phyloP scores from a whole-genome alignment of 2,797 vertebrate genomes.

The Eulemur mongoz region DNA sequence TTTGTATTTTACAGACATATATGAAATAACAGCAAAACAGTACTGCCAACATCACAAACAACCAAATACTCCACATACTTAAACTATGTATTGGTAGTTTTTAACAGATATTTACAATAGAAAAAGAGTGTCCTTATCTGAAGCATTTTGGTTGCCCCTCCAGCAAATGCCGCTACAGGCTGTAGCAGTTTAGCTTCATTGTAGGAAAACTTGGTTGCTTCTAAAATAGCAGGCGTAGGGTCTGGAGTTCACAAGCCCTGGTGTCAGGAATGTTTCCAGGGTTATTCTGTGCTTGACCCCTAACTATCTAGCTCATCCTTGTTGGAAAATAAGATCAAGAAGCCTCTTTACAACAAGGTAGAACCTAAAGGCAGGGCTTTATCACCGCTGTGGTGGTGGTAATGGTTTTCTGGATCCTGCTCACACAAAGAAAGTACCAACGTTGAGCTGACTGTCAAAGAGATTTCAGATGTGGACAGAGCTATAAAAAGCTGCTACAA shows the following conservation, averaged over 20 bases:
- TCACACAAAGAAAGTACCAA: not conserved
- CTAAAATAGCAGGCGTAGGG: not conserved
- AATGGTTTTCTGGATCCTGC: not conserved
- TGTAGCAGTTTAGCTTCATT: not conserved
- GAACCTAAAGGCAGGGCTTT: not conserved
- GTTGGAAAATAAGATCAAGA: not conserved
- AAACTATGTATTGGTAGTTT: not conserved
- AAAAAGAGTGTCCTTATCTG: not conserved
- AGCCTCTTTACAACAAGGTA: not conserved
- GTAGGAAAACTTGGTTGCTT: not conserved
- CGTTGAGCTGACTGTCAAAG: not conserved
- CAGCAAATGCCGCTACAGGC: not conserved
- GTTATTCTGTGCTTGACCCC: not conserved
- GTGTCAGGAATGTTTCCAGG: not conserved
- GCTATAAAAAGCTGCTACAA: not conserved
- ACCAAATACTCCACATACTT: not conserved
- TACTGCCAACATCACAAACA: not conserved
- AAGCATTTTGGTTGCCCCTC: not conserved
- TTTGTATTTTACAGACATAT: not conserved
- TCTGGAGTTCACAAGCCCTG: rapidly evolving
- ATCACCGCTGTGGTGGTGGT: not conserved
- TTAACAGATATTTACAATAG: not conserved
- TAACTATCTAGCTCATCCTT: not conserved
- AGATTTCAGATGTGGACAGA: not conserved
- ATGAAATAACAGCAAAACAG: not conserved